phyloP scores from a whole-genome alignment of 2,888 invertebrate species.

The Muschampia plurimacula region DNA sequence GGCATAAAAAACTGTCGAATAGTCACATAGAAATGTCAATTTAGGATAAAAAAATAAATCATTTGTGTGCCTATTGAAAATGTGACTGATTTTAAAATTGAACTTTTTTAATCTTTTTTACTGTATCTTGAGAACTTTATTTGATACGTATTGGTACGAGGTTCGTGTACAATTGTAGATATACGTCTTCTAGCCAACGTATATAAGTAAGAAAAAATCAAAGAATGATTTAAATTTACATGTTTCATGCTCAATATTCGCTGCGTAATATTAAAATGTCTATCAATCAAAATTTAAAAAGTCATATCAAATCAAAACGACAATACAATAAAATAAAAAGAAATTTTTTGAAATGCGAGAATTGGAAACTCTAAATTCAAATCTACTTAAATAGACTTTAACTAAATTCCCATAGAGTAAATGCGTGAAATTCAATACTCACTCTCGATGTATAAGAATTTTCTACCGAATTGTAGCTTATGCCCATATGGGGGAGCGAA shows the following conservation, averaged over 20 bases:
- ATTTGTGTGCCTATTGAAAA: constrained; percentile 2
- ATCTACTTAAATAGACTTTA: too few relatives aligned
- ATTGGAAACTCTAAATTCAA: too few relatives aligned
- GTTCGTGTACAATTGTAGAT: background rate
- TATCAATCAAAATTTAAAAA: too few relatives aligned
- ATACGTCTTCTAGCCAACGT: background rate
- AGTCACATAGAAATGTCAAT: background rate
- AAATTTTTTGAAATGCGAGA: too few relatives aligned
- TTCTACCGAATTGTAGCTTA: background rate
- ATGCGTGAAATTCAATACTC: background rate
- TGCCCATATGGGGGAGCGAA: background rate
- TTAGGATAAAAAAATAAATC: background rate
- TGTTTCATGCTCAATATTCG: background rate
- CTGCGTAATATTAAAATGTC: background rate
- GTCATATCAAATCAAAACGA: too few relatives aligned
- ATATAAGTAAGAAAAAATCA: background rate
- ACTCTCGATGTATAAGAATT: background rate
- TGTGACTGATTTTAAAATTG: background rate
- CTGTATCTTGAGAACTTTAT: background rate
- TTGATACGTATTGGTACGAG: background rate
- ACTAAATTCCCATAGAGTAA: too few relatives aligned
- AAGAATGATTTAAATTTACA: too few relatives aligned
- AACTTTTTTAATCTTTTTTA: constrained; percentile 8
- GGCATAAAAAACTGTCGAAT: background rate
- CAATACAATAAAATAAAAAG: too few relatives aligned